Percentiles rank a stretch among this genome's conserved stretches.
phyloP scores from a whole-genome alignment of 1,140 invertebrate species.

The Orchestia grillus region DNA sequence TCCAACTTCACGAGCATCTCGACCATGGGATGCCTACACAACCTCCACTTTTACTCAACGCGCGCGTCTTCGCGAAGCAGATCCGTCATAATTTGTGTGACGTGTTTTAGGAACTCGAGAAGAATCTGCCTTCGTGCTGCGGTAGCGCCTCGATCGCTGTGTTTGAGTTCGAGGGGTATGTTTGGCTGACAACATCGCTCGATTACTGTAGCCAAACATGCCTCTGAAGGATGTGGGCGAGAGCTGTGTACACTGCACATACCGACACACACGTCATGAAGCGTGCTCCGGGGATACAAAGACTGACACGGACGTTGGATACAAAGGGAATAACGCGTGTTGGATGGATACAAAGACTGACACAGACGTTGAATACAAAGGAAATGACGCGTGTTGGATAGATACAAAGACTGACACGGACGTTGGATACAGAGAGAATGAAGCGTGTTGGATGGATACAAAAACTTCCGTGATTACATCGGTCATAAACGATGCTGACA shows the following conservation, averaged over 20 bases:
- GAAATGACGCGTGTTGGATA: not conserved
- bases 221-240: constrained; percentile 1
- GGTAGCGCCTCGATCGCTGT: not conserved
- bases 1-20: too few species aligned
- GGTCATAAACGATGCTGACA: too few species aligned
- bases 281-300: too few species aligned
- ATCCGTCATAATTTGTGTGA: too few species aligned
- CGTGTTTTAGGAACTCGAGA: too few species aligned
- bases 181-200: constrained; percentile 12
- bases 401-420: not conserved
- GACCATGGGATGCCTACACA: too few species aligned
- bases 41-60: too few species aligned
- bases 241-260: constrained; percentile 3
- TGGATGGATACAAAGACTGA: not conserved
- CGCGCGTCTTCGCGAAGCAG: too few species aligned
- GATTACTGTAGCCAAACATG: constrained; percentile 23
- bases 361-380: not conserved
- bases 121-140: too few species aligned
- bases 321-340: not conserved
- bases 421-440: not conserved
- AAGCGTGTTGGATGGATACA: not conserved
- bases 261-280: not conserved
- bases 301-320: not conserved
- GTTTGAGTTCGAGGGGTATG: not conserved
- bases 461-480: not conserved